A percentile compares a stretch with the other conserved stretches of the same genome.
These are phyloP conservation scores for Ciconia boyciana DNA, from an alignment of 2,113 vertebrate genomes.

Conservation along the genomic window DNA sequence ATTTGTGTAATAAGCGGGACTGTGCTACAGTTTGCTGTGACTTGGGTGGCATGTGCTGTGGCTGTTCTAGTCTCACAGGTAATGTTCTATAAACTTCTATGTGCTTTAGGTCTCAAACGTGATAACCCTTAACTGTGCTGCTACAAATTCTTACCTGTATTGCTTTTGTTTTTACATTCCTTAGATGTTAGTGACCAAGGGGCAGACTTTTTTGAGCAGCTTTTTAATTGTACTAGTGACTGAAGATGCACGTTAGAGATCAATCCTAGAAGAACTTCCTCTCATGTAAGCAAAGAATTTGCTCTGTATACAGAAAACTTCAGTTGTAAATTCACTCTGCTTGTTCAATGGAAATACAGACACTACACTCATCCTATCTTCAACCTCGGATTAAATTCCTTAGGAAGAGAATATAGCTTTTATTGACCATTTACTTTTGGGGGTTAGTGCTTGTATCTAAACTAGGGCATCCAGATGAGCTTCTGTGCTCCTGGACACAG, in stretches of 20 bases:
- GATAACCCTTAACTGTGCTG: neutral
- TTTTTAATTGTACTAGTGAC: neutral
- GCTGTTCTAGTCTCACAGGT: neutral
- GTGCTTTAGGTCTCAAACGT: neutral
- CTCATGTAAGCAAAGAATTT: neutral
- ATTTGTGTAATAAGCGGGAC: neutral
- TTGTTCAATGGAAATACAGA: neutral
- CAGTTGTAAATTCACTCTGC: neutral
- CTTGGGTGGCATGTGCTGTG: neutral
- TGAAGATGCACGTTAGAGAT: neutral
- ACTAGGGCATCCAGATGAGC: neutral
- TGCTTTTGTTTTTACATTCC: neutral
- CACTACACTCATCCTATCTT: neutral
- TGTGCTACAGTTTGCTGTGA: neutral
- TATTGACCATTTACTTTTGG: neutral
- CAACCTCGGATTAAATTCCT: neutral
- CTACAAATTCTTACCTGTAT: neutral
- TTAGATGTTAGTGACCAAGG: neutral
- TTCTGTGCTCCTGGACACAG: neutral
- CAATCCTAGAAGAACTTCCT: neutral
- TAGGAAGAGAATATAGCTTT: neutral
- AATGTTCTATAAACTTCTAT: neutral
- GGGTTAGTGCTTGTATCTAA: neutral
- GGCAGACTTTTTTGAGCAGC: neutral
- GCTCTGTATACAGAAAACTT: neutral